Evolutionary conservation across 2,888 invertebrate species (phyloP), one percentile per base, ranked within the genome.

Genomic region (Catocala fraxini): DNA sequence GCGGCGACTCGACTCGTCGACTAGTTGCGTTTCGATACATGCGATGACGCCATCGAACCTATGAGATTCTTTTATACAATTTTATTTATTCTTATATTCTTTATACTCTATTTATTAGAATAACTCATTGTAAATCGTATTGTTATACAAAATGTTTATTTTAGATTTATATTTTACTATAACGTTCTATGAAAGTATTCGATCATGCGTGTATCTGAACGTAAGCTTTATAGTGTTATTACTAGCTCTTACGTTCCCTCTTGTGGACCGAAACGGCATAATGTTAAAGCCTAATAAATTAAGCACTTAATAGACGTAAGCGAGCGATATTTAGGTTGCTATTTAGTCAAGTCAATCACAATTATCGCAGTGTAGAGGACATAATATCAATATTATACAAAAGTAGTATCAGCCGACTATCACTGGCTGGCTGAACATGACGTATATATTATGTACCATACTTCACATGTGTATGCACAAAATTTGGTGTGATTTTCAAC

Each of bases 251-350:
- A 87, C 74, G 77, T 83, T 83, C 74, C 68, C 61, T 79, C 75
- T 84, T 70, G 84, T 87, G 88, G 86, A 89, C 88, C 86, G 78
- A 86, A 87, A 83, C 80, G 88, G 89, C 90, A 88, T 86, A 82
- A 76, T 71, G 51, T 81, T 65, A 80, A 78, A 84, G 89, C 87
- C 88, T 87, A 85, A 77, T 85, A 80, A 80, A 79, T 60, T 77
- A 89, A 90, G 88, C 88, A 89, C 87, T 76, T 79, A 63, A 70
- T 90, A 89, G 87, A 70, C 72, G 56, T 91, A 91, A 90, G 89
- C 79, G 75, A 84, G 79, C 82, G 76, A 80, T 75, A 70, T 83
- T 82, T 84, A 87, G 83, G 86, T 89, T 86, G 90, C 90, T 71
- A 81, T 66, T 85, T 89, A 91, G 89, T 67, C 47, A 80, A 78